A percentile compares a stretch with the other conserved stretches of the same genome.
phyloP scores from a whole-genome alignment of 2,113 vertebrate species.

The Passer montanus region DNA sequence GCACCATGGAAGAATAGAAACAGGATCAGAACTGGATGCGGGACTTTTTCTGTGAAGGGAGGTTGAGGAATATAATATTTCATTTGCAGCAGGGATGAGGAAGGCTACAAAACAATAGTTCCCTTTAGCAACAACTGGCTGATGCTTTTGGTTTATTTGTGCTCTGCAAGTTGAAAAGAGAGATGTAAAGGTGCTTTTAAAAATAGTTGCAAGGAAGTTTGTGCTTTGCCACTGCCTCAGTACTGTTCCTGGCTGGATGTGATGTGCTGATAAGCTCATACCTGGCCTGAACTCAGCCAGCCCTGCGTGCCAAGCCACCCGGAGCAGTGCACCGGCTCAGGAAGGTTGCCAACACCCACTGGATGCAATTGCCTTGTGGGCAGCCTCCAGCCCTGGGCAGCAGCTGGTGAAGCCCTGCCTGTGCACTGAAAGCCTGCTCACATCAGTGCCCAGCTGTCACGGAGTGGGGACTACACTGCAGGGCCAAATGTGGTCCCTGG shows the following conservation, averaged over 20 bases:
- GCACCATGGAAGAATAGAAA: background rate
- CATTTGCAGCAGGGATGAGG: background rate
- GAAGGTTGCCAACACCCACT: background rate
- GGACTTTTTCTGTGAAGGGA: background rate
- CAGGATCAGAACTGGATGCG: background rate
- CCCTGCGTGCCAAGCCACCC: background rate
- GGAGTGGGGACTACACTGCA: rapidly evolving
- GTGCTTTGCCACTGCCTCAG: background rate
- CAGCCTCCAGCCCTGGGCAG: background rate
- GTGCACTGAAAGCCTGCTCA: background rate
- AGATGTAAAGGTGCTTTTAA: constrained; percentile 6
- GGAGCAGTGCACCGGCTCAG: background rate
- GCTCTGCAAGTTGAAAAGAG: background rate
- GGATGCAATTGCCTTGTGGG: background rate
- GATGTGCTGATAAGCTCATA: background rate
- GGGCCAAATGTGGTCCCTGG: background rate
- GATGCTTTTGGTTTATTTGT: background rate
- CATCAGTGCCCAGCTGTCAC: rapidly evolving
- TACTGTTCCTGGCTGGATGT: background rate
- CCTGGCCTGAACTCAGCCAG: background rate
- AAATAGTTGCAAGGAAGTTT: constrained; percentile 14
- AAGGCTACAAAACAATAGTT: background rate
- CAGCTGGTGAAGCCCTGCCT: background rate
- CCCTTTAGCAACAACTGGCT: background rate
- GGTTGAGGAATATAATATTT: background rate